phyloP scores from a whole-genome alignment of 37 sponge, comb jelly and placozoan genomes.

The Halisarca cf. caerulea region DNA sequence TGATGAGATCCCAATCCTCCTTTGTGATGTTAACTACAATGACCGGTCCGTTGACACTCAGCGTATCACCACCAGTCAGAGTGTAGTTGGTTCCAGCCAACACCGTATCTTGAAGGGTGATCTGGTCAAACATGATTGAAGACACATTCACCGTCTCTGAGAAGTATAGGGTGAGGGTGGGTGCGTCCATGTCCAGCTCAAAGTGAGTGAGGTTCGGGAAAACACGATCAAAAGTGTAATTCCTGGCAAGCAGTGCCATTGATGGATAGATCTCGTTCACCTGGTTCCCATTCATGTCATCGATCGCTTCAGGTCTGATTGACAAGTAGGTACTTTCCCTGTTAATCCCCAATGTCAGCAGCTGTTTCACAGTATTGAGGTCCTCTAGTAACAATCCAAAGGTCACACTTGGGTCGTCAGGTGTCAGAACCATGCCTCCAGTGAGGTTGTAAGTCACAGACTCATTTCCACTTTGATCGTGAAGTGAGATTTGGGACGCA shows the following conservation, averaged over 20 bases:
- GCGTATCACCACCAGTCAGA: constrained; percentile 70
- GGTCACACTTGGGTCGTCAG: constrained; percentile 55
- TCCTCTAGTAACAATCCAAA: constrained; percentile 60
- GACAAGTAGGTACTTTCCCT: constrained; percentile 54
- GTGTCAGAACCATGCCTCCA: constrained; percentile 45
- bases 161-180: constrained; percentile 76
- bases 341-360: constrained; percentile 50
- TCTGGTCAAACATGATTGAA: constrained; percentile 42
- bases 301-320: constrained; percentile 55
- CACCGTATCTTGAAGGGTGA: constrained; percentile 72
- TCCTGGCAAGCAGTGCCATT: constrained; percentile 38
- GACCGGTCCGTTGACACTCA: constrained; percentile 59
- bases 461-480: constrained; percentile 23
- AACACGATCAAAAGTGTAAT: constrained; percentile 50
- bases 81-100: constrained; percentile 52
- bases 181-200: constrained; percentile 73
- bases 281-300: constrained; percentile 69
- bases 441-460: constrained; percentile 54
- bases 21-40: constrained; percentile 78
- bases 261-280: constrained; percentile 43
- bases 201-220: constrained; percentile 59
- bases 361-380: constrained; percentile 67
- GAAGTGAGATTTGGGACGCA: constrained; percentile 69
- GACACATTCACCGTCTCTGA: constrained; percentile 81
- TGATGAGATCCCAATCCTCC: constrained; percentile 75